A percentile compares a stretch with the other conserved stretches of the same genome.
phyloP scores from a whole-genome alignment of 2,113 vertebrate genomes.

The Uria lomvia region DNA sequence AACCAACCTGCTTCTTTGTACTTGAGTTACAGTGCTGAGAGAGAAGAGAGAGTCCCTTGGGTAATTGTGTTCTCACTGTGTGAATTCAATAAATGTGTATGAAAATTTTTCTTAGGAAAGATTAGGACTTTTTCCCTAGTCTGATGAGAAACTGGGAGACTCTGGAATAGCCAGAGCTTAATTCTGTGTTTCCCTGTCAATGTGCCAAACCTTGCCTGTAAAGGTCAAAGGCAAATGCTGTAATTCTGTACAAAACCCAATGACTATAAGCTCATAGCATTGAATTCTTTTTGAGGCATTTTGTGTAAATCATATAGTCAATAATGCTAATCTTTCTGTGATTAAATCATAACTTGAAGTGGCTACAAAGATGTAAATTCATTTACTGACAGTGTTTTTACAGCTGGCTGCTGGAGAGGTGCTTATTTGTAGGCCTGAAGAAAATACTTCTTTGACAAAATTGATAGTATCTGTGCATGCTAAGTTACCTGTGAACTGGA shows the following conservation, averaged over 20 bases:
- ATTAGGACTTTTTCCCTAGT: not conserved
- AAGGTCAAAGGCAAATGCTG: not conserved
- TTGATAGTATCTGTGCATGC: not conserved
- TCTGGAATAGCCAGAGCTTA: not conserved
- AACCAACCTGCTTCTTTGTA: not conserved
- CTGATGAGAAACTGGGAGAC: not conserved
- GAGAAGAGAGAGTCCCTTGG: not conserved
- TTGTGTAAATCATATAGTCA: not conserved
- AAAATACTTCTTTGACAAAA: not conserved
- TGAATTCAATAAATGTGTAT: not conserved
- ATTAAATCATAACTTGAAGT: not conserved
- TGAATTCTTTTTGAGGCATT: not conserved
- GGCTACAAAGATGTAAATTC: not conserved
- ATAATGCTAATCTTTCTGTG: not conserved
- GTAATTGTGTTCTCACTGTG: not conserved
- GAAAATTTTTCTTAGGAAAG: not conserved
- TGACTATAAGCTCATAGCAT: not conserved
- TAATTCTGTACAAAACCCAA: not conserved
- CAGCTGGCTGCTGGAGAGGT: not conserved
- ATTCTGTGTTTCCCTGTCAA: not conserved
- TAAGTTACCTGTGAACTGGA: not conserved
- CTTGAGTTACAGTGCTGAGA: not conserved
- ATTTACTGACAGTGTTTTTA: not conserved
- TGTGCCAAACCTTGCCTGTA: not conserved
- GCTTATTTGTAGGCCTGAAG: not conserved